phyloP scores from a whole-genome alignment of 2,888 invertebrate species.

The Calliopum simillimum region DNA sequence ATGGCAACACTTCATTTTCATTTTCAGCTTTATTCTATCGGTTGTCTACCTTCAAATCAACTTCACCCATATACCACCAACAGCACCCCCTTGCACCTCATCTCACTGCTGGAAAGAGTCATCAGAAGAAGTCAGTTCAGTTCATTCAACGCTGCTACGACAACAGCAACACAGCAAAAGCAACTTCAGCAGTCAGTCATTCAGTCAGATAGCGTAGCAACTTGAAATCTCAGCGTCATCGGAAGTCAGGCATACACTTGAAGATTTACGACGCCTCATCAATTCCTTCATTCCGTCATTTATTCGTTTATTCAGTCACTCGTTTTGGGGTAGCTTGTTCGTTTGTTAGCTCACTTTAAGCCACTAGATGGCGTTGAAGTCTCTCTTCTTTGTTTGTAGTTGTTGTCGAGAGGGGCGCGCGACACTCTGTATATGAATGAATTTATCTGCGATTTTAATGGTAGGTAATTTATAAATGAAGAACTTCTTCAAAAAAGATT shows the following conservation, averaged over 20 bases:
- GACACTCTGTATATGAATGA: constrained; percentile 40
- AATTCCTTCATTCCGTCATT: constrained; percentile 11
- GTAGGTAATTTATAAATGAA: constrained; percentile 61
- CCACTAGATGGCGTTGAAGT: constrained; percentile 2
- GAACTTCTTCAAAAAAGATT: constrained; percentile 45
- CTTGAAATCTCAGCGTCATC: neutral
- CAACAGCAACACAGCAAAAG: no score
- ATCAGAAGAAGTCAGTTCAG: neutral
- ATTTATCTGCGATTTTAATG: constrained; percentile 55
- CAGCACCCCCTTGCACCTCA: neutral
- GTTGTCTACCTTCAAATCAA: neutral
- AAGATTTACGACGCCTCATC: constrained; percentile 25
- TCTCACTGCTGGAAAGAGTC: neutral
- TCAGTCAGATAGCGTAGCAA: neutral
- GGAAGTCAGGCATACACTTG: constrained; percentile 9
- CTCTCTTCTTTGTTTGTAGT: no score
- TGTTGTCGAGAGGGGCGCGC: neutral
- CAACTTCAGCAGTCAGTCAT: neutral
- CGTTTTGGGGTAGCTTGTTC: neutral
- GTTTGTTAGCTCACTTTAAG: neutral
- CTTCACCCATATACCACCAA: neutral
- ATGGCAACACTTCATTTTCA: constrained; percentile 21
- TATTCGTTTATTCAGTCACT: neutral
- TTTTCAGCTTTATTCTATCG: neutral
- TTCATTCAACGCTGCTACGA: neutral